Evolutionary conservation across 2,113 vertebrate genomes (phyloP), one percentile per base, ranked within the genome.

Genomic region (Danionella cerebrum): DNA sequence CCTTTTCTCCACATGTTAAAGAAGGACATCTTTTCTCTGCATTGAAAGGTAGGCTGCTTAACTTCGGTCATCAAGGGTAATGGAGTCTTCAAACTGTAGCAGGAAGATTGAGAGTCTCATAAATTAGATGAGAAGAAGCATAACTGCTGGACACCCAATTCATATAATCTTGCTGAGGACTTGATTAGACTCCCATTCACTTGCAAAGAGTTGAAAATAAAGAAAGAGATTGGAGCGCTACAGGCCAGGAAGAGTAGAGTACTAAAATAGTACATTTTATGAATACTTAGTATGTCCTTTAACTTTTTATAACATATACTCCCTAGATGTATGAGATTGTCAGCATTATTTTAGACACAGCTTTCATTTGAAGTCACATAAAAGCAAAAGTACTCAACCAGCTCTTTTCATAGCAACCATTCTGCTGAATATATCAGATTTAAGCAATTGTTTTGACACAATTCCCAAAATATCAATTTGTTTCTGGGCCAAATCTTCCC

Each of bases 121-220:
- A 45, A 60, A 60, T 60, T 60, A 60, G 58, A 33, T 2, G 4
- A 19, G 58, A 60, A 60, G 39, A 60, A 60, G 57, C 57, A 60
- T 60, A 45, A 60, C 39, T 44, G 39, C 57, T 29, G 57, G 57
- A 45, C 57, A 60, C 24, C 57, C 25, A 31, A 60, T 60, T 60
- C 24, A 60, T 45, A 60, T 60, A 42, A 42, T 44, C 57, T 44
- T 13, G 10, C 57, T 31, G 39, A 60, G 45, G 39, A 31, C 39
- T 31, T 31, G 39, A 60, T 60, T 31, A 60, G 6, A 60, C 55
- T 42, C 57, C 31, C 25, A 7, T 45, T 45, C 41, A 45, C 39
- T 45, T n/a, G 21, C 39, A 44, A 60, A 16, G 39, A 16, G 6
- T 19, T 11, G 3, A 45, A 60, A 19, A 60, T 45, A 60, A 45